These are phyloP conservation scores for Tachysurus vachellii DNA, from an alignment of 2,113 vertebrate genomes.

Conservation along the genomic window DNA sequence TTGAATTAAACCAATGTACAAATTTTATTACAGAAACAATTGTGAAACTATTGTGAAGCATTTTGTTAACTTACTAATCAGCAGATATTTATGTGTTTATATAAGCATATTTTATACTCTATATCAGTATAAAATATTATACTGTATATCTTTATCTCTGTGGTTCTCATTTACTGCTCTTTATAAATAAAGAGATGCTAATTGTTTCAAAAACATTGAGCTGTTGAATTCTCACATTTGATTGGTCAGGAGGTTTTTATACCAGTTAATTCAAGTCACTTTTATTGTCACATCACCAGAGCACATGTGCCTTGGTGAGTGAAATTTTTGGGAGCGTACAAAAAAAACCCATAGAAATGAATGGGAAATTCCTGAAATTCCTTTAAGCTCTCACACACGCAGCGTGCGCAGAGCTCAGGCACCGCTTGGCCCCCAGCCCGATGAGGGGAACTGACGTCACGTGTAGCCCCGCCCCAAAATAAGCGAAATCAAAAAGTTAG, in stretches of 20 bases:
- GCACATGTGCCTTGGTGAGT: no score
- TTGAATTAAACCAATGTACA: constrained; percentile 9
- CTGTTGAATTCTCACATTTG: constrained; percentile 1
- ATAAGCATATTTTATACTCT: neutral
- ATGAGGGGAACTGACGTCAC: no score
- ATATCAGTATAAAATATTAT: neutral
- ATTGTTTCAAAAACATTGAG: neutral
- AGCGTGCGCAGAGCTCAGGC: no score
- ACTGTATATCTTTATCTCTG: neutral
- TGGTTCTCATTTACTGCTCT: neutral
- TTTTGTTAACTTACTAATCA: neutral
- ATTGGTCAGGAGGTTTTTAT: neutral
- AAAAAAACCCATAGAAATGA: no score
- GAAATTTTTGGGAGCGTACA: no score
- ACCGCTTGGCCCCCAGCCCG: no score
- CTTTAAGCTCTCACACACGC: no score
- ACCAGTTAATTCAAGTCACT: no score
- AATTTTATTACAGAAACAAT: neutral
- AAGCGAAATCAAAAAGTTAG: no score
- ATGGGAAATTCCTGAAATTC: no score
- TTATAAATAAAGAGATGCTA: neutral
- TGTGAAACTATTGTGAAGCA: neutral
- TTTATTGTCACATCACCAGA: no score
- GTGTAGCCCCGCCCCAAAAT: no score
- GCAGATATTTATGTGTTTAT: neutral